phyloP scores from a whole-genome alignment of 2,888 invertebrate genomes.

The Bellardia pandia region DNA sequence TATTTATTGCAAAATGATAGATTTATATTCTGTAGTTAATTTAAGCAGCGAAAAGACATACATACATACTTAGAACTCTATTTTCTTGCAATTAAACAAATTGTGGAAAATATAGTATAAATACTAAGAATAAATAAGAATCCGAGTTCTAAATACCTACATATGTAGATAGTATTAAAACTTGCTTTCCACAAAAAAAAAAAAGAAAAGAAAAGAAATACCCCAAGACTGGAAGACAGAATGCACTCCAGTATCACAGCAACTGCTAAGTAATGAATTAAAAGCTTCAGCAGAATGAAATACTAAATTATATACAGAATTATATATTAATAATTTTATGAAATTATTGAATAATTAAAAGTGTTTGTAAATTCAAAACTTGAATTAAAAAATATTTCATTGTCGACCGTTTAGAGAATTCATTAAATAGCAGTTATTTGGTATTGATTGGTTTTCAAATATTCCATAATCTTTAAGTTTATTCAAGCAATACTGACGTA shows the following conservation, averaged over 20 bases:
- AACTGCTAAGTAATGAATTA: conserved; percentile 50
- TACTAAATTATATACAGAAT: neutral
- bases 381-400: neutral
- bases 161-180: neutral
- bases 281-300: neutral
- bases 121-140: neutral
- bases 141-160: neutral
- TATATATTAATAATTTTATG: too few species aligned
- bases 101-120: neutral
- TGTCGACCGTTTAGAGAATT: conserved; percentile 26
- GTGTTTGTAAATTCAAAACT: neutral
- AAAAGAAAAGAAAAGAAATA: neutral
- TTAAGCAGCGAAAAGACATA: neutral
- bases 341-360: too few species aligned
- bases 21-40: neutral
- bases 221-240: conserved; percentile 7
- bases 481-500: conserved; percentile 70
- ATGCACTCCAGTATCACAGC: conserved; percentile 27
- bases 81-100: neutral
- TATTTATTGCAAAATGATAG: conserved; percentile 48
- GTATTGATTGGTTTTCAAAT: conserved; percentile 55
- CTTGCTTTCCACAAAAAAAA: neutral
- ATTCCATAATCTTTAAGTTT: conserved; percentile 71
- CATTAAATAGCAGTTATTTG: conserved; percentile 34
- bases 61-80: neutral